phyloP scores from a whole-genome alignment of 1,140 invertebrate genomes.

The Chrysoperla carnea region DNA sequence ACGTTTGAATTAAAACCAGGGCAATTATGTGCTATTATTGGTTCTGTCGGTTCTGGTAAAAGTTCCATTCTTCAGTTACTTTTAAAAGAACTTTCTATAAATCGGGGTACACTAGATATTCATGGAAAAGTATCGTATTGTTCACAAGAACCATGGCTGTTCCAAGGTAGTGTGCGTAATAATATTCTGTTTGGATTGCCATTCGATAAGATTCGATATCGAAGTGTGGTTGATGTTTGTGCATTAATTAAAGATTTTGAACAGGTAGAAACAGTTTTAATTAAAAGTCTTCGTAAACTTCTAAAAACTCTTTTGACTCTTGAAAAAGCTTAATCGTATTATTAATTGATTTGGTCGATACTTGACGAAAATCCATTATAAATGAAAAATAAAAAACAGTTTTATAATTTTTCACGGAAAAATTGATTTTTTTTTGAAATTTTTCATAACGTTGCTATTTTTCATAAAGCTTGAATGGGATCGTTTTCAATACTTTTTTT shows the following conservation, averaged over 20 bases:
- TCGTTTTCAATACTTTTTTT: too few species aligned
- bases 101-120: conserved; percentile 39
- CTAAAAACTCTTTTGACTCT: too few species aligned
- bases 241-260: conserved; percentile 53
- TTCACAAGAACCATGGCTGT: conserved; percentile 63
- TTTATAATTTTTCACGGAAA: too few species aligned
- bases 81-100: conserved; percentile 44
- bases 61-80: conserved; percentile 58
- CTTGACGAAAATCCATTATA: too few species aligned
- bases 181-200: conserved; percentile 66
- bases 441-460: too few species aligned
- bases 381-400: too few species aligned
- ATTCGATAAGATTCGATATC: conserved; percentile 41
- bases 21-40: conserved; percentile 53
- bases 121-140: conserved; percentile 47
- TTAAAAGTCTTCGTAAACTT: too few species aligned
- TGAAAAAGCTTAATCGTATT: too few species aligned
- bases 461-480: too few species aligned
- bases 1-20: conserved; percentile 36
- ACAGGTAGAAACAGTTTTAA: conserved; percentile 1
- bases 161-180: conserved; percentile 42
- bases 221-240: conserved; percentile 37
- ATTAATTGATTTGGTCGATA: too few species aligned
- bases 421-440: too few species aligned
- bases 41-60: conserved; percentile 65